phyloP scores from a whole-genome alignment of 2,888 invertebrate genomes.

The Pemphredon lugubris region DNA sequence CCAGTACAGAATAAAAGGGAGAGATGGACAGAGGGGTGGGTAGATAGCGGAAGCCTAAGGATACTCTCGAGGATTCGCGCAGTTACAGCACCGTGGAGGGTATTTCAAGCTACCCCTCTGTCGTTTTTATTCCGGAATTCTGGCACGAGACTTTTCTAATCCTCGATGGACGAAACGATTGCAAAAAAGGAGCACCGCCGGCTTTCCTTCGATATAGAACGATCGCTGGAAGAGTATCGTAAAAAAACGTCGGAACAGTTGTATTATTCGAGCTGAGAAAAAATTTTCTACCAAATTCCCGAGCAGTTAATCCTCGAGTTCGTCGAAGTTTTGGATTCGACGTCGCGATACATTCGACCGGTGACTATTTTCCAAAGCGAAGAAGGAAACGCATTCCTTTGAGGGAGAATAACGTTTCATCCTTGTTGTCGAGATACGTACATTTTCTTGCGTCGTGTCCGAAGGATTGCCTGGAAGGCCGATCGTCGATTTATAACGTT shows the following conservation, averaged over 20 bases:
- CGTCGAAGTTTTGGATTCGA: too few relatives aligned
- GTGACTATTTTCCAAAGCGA: too few relatives aligned
- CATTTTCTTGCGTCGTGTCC: slow-evolving; percentile 21
- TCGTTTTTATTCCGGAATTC: slow-evolving; percentile 50
- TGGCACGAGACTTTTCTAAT: slow-evolving; percentile 58
- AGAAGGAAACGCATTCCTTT: too few relatives aligned
- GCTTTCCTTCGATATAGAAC: slow-evolving; percentile 13
- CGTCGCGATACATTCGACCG: too few relatives aligned
- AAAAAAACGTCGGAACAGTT: slow-evolving; percentile 29
- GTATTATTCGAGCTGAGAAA: too few relatives aligned
- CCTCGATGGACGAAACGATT: slow-evolving; percentile 51
- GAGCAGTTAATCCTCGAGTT: too few relatives aligned
- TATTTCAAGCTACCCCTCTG: slow-evolving; percentile 30
- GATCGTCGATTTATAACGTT: slow-evolving; percentile 13
- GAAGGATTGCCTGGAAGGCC: slow-evolving; percentile 13
- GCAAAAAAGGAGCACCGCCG: slow-evolving; percentile 24
- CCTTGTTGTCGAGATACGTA: slow-evolving; percentile 8
- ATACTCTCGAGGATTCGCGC: slow-evolving; percentile 56
- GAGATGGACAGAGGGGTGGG: slow-evolving; percentile 36
- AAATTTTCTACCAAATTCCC: too few relatives aligned
- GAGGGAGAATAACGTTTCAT: too few relatives aligned
- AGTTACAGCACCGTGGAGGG: slow-evolving; percentile 53
- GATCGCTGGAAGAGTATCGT: slow-evolving; percentile 31
- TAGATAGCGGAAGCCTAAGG: slow-evolving; percentile 55
- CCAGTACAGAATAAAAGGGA: slow-evolving; percentile 39